phyloP scores from a whole-genome alignment of 2,888 invertebrate genomes.

The Drosophila melanocephala region DNA sequence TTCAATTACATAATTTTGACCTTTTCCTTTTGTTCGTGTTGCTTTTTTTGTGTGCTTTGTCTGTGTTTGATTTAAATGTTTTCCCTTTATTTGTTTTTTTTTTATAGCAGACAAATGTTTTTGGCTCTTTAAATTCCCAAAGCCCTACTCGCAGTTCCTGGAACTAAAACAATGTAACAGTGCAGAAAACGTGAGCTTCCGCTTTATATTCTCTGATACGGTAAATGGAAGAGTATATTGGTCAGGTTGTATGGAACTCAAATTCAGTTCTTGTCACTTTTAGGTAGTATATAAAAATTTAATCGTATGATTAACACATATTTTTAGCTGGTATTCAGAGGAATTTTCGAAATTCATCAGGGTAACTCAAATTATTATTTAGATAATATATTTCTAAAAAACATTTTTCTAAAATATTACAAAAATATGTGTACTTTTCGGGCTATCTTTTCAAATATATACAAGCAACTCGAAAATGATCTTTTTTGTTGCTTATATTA shows the following conservation, averaged over 20 bases:
- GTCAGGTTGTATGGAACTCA: background rate
- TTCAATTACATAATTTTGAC: constrained; percentile 69
- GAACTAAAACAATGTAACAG: constrained; percentile 15
- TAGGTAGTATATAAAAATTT: background rate
- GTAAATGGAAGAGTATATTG: background rate
- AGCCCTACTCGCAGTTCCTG: background rate
- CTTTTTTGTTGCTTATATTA: background rate
- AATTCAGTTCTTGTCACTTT: background rate
- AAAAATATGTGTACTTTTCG: no score
- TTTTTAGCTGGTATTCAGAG: background rate
- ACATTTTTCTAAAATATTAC: background rate
- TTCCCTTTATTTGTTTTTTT: constrained; percentile 5
- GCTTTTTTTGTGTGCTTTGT: constrained; percentile 21
- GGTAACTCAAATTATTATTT: background rate
- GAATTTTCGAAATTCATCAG: background rate
- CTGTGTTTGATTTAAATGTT: constrained; percentile 51
- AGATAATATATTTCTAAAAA: background rate
- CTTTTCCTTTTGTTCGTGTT: constrained; percentile 33
- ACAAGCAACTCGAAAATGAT: no score
- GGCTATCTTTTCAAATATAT: no score
- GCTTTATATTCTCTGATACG: background rate
- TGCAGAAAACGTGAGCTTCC: constrained; percentile 18
- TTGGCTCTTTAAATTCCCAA: constrained; percentile 18
- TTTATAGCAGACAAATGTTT: constrained; percentile 28
- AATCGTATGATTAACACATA: no score